These are phyloP conservation scores for Agrochola macilenta DNA, from an alignment of 2,888 invertebrate species.

Conservation along the genomic window DNA sequence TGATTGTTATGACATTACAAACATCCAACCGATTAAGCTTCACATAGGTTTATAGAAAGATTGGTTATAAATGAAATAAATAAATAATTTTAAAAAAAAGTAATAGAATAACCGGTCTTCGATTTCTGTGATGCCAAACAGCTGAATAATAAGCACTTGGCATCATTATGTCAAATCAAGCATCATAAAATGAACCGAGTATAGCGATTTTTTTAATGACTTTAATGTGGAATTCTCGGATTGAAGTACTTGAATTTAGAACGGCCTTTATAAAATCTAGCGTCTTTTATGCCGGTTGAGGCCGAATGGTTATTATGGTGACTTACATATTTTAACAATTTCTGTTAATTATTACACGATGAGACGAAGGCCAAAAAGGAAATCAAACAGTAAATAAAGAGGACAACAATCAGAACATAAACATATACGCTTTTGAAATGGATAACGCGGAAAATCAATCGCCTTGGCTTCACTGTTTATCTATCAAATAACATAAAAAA, in stretches of 20 bases:
- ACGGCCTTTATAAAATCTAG: neutral
- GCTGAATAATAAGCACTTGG: neutral
- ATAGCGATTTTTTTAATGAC: neutral
- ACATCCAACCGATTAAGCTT: neutral
- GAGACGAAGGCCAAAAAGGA: neutral
- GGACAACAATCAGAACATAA: neutral
- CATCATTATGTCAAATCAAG: neutral
- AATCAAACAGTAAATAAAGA: neutral
- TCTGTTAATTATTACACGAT: neutral
- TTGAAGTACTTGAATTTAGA: conserved; percentile 22
- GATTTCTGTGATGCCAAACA: neutral
- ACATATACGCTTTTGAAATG: neutral
- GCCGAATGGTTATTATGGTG: neutral
- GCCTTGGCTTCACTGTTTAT: neutral
- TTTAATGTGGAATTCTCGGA: neutral
- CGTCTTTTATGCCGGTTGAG: neutral
- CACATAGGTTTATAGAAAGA: no score
- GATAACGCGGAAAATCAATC: neutral
- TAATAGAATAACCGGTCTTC: neutral
- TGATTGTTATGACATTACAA: conserved; percentile 14
- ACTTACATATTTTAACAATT: neutral
- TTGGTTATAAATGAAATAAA: no score
- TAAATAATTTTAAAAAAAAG: no score
- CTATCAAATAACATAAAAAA: conserved; percentile 2
- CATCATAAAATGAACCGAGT: conserved; percentile 5